phyloP scores from a whole-genome alignment of 2,113 vertebrate genomes.

The Heliornis fulica region DNA sequence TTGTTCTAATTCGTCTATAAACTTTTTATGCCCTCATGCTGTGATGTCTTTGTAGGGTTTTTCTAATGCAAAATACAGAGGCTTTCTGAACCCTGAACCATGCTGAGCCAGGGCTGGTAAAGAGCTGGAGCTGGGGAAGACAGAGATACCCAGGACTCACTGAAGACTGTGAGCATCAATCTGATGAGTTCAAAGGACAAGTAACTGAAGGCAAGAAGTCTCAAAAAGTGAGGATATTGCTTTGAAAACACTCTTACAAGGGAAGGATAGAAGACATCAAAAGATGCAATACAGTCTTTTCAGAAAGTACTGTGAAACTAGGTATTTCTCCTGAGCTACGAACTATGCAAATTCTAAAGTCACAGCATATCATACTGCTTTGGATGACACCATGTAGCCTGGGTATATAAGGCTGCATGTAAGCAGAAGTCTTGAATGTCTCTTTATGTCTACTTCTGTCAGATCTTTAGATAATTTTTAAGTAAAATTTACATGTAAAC shows the following conservation, averaged over 20 bases:
- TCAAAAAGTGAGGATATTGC: not conserved
- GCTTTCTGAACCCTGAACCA: not conserved
- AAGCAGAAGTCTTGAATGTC: not conserved
- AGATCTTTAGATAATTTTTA: not conserved
- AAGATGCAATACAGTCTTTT: not conserved
- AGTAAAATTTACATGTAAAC: not conserved
- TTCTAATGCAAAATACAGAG: not conserved
- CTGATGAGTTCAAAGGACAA: not conserved
- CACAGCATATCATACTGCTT: not conserved
- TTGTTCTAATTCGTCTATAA: not conserved
- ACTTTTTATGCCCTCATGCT: not conserved
- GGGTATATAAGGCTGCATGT: not conserved
- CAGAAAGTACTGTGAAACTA: not conserved
- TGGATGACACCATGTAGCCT: not conserved
- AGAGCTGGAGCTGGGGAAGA: not conserved
- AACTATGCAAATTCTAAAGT: not conserved
- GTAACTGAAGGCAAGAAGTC: not conserved
- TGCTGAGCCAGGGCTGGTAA: not conserved
- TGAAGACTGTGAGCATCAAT: not conserved
- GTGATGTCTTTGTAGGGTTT: not conserved
- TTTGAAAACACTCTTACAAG: not conserved
- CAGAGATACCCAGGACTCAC: not conserved
- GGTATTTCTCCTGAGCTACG: not conserved
- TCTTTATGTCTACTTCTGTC: not conserved
- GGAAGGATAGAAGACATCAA: not conserved